These are phyloP conservation scores for Halocaridina rubra DNA, from an alignment of 2,888 invertebrate genomes.

Conservation along the genomic window DNA sequence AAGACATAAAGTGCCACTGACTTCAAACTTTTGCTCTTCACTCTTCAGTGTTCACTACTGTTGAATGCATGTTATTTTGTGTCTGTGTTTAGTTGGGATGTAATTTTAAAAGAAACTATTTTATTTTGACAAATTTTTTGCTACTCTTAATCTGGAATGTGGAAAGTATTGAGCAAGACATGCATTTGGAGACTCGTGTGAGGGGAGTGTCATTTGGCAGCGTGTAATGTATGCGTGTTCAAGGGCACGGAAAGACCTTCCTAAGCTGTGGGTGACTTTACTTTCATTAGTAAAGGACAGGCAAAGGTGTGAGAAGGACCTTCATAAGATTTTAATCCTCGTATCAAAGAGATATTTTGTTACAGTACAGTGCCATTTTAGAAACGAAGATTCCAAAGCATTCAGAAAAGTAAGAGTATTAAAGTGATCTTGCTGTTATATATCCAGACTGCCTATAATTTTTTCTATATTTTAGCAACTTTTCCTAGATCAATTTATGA, in stretches of 20 bases:
- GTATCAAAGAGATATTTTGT: not conserved
- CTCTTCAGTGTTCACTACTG: not conserved
- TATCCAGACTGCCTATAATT: too few species aligned
- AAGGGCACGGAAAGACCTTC: conserved; percentile 21
- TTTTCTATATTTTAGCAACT: too few species aligned
- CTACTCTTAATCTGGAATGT: too few species aligned
- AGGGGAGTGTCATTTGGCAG: not conserved
- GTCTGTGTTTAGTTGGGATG: not conserved
- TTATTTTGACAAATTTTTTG: not conserved
- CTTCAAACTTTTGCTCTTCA: not conserved
- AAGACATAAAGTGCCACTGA: not conserved
- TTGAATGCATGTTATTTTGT: not conserved
- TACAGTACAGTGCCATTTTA: not conserved
- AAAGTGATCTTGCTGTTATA: too few species aligned
- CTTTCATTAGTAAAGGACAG: not conserved
- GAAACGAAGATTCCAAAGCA: not conserved
- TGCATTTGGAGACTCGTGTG: not conserved
- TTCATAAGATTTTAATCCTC: not conserved
- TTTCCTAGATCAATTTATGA: too few species aligned
- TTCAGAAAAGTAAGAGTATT: too few species aligned
- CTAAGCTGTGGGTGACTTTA: conserved; percentile 16
- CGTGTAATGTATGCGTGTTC: not conserved
- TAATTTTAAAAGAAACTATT: not conserved
- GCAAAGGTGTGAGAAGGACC: not conserved
- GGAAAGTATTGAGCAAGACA: not conserved